phyloP scores from a whole-genome alignment of 2,888 invertebrate genomes.

The Oeneis ivallda region DNA sequence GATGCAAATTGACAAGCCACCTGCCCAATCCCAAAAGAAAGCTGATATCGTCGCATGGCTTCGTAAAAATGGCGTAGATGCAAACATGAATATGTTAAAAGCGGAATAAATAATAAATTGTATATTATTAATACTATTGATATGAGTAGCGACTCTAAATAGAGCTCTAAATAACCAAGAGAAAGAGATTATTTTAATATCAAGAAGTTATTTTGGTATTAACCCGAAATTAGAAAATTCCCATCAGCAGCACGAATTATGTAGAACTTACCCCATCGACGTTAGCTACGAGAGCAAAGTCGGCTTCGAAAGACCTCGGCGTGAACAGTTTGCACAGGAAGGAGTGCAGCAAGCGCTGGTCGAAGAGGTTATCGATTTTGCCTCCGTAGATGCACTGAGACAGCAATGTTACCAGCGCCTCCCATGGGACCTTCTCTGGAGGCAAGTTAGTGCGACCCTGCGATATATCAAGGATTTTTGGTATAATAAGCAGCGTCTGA shows the following conservation, averaged over 20 bases:
- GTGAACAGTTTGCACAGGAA: constrained; percentile 97
- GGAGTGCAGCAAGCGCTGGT: constrained; percentile 94
- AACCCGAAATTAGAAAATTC: not conserved
- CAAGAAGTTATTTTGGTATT: not conserved
- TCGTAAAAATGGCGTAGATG: no score
- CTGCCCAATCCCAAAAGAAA: no score
- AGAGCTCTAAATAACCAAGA: no score
- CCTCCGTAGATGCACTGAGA: constrained; percentile 99
- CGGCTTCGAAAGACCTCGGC: constrained; percentile 96
- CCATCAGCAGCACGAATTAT: not conserved
- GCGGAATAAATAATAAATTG: no score
- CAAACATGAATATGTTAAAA: no score
- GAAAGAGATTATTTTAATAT: no score
- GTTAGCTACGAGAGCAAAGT: constrained; percentile 96
- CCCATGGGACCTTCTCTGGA: constrained; percentile 99
- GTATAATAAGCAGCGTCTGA: no score
- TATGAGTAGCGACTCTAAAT: no score
- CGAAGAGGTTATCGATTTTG: constrained; percentile 99
- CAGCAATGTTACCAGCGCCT: constrained; percentile 96
- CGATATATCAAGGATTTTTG: not conserved
- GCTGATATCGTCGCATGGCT: no score
- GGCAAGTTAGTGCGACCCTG: constrained; percentile 97
- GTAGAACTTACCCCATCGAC: constrained; percentile 84
- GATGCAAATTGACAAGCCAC: no score
- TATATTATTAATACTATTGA: no score